Base-by-base conservation (phyloP, 2,113 vertebrate genomes). In the Callipepla squamata region DNA sequence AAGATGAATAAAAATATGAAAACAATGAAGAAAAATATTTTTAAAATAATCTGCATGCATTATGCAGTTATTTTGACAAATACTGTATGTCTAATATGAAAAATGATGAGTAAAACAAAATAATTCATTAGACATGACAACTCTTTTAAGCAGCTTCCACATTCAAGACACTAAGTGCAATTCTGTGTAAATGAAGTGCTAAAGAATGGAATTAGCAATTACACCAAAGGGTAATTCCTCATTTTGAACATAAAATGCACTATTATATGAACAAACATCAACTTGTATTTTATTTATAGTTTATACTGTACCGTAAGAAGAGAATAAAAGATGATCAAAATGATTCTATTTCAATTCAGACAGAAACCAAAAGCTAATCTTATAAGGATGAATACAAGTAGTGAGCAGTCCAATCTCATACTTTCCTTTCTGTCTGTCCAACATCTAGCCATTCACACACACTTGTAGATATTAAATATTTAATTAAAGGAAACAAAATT, bases 371-470 rank as follows among this genome's bases (percentile, higher is more conserved):
- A 81, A 92, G 7, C 1, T 61, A 22, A 9, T 21, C 19, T 72
- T 7, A 57, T 62, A 20, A 50, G 22, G 67, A 74, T 10, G 2
- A 58, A 50, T 5, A 28, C 6, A 61, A 74, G 40, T 6, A 0
- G 0, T 7, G 14, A 81, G 11, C 6, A 61, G 36, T 11, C 16
- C 28, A 6, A 38, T 4, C 2, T 45, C 40, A 1, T 13, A 13
- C 10, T 45, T 68, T 7, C 21, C 23, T 20, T 19, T 7, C 9
- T 9, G 10, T 16, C 9, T 83, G 36, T 53, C 36, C 36, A 72
- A 4, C 1, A 6, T 40, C 8, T 11, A 47, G 7, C 6, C 34
- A 66, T 38, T 66, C 20, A 4, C 20, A 66, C 23, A 7, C 1
- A 9, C 42, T 34, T 51, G 18, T 57, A 21, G 4, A 12, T 23